Base-by-base conservation (phyloP, 1,140 invertebrate species). In the Ceratina calcarata region DNA sequence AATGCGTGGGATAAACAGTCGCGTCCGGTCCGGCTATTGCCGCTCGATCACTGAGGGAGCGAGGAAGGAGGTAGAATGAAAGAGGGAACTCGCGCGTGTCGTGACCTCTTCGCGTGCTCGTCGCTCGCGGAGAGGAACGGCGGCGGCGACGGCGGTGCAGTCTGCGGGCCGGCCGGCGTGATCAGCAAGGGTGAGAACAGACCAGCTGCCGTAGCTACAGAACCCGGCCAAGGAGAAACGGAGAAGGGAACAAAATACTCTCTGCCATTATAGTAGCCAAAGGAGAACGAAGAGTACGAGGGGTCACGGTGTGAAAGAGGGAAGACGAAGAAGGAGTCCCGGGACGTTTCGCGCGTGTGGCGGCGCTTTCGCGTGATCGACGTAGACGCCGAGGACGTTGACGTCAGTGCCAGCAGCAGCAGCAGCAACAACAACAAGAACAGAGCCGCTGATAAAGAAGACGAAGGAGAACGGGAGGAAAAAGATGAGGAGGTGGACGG, bases 1-100 rank as follows among this genome's bases (percentile, higher is more conserved):
- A 74, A 70, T 57, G 85, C 65, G 73, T 85, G 86, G 83, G 80
- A 87, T 85, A 75, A 86, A 86, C 86, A 84, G 78, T 78, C 71
- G 68, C 78, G 84, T 86, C 81, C 84, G 83, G 32, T 61, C 69
- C 76, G 66, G 60, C 61, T 85, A 78, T 86, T 65, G 84, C 80
- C 81, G 60, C 64, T 61, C 68, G 85, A 83, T 87, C 83, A 87
- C 64, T 78, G 80, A 83, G 81, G 71, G 73, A 83, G 57, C 57
- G 65, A 70, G 16, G 37, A 12, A 6, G 49, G 60, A 55, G 69
- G 66, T 77, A 85, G 82, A 76, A 89, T 78, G 80, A 84, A 78
- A 83, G 83, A 76, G 85, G 51, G 76, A 87, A 71, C 80, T 45
- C 37, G 62, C 78, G 77, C 80, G 75, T 69, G 76, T 75, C 69